Conservation (phyloP, 2,797 vertebrate species). For the Amazona ochrocephala region DNA sequence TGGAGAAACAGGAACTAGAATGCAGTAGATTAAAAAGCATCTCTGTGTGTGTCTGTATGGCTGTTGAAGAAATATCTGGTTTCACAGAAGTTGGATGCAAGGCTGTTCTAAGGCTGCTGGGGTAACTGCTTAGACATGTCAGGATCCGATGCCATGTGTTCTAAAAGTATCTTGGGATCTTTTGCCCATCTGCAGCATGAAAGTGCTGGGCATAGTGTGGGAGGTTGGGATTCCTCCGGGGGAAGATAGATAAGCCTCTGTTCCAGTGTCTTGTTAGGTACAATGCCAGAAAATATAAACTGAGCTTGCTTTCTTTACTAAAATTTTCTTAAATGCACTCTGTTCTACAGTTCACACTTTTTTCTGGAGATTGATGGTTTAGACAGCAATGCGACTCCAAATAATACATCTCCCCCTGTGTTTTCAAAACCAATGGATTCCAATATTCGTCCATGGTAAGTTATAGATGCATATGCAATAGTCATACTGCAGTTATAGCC, state of each 20-base stretch:
- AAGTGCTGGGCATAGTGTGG: not conserved
- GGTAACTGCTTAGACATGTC: not conserved
- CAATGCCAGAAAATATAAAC: not conserved
- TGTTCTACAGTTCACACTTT: constrained; percentile 76
- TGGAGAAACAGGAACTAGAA: not conserved
- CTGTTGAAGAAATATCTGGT: not conserved
- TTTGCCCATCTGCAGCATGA: not conserved
- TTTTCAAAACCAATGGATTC: constrained; percentile 85
- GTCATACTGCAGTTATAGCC: not conserved
- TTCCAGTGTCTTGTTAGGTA: not conserved
- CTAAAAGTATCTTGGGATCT: constrained; percentile 13
- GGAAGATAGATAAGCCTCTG: not conserved
- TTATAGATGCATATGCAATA: not conserved
- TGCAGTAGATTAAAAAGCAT: not conserved
- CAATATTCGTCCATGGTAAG: constrained; percentile 80
- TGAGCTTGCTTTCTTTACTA: not conserved
- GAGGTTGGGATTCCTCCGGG: not conserved
- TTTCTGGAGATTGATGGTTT: constrained; percentile 83
- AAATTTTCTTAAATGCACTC: not conserved
- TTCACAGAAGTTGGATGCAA: not conserved
- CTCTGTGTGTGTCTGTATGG: not conserved
- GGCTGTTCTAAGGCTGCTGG: not conserved
- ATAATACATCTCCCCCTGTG: constrained; percentile 75
- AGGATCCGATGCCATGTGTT: not conserved
- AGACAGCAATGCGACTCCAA: constrained; percentile 71